phyloP scores from a whole-genome alignment of 2,888 invertebrate genomes.

The Eupsilia transversa region DNA sequence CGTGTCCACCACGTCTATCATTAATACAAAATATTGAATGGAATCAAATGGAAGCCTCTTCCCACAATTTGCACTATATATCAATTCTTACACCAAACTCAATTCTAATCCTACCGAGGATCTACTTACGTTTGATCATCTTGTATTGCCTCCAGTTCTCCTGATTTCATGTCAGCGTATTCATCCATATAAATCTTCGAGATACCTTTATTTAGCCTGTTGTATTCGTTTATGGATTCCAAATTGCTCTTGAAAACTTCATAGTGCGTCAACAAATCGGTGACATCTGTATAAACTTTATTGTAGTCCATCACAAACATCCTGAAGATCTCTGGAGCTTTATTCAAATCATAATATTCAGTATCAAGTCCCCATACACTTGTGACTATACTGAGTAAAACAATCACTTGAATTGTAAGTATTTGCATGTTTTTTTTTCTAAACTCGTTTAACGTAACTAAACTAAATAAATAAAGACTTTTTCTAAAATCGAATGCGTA shows the following conservation, averaged over 20 bases:
- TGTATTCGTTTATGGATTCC: slow-evolving; percentile 32
- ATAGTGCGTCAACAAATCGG: slow-evolving; percentile 34
- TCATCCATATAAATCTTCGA: slow-evolving; percentile 29
- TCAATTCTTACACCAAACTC: neutral
- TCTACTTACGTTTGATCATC: slow-evolving; percentile 19
- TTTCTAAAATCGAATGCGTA: neutral
- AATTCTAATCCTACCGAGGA: neutral
- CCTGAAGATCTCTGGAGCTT: slow-evolving; percentile 28
- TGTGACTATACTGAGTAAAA: neutral
- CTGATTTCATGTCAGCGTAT: slow-evolving; percentile 26
- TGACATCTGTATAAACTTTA: slow-evolving; percentile 20
- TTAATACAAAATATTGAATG: neutral
- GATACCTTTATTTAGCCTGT: slow-evolving; percentile 17
- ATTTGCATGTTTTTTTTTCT: slow-evolving; percentile 34
- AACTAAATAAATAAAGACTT: slow-evolving; percentile 17
- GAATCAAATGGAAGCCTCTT: neutral
- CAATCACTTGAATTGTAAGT: neutral
- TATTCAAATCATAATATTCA: slow-evolving; percentile 48
- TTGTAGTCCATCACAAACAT: slow-evolving; percentile 20
- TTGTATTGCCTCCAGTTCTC: neutral
- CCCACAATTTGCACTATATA: neutral
- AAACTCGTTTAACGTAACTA: neutral
- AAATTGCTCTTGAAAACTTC: slow-evolving; percentile 38
- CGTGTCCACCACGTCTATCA: neutral
- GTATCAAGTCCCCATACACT: slow-evolving; percentile 4